Evolutionary conservation across 2,113 vertebrate species (phyloP).

Genomic region (Pachyramphus minor): DNA sequence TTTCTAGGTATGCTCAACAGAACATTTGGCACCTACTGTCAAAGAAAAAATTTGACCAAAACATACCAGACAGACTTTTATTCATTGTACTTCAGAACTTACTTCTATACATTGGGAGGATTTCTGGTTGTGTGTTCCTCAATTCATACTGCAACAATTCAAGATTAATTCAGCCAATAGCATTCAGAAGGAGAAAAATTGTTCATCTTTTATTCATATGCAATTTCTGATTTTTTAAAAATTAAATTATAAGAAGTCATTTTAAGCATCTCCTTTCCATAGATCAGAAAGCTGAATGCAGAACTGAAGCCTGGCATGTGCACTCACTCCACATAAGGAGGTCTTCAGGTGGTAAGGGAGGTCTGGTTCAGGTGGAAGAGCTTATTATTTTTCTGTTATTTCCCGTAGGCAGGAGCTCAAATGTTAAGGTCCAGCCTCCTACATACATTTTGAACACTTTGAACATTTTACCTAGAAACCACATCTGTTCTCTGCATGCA

Average conservation of each 20-base stretch:
- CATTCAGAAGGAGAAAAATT: neutral
- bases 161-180: neutral
- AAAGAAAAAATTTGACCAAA: neutral
- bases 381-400: neutral
- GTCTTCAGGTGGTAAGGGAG: neutral
- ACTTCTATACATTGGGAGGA: neutral
- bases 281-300: neutral
- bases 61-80: neutral
- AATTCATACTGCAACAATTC: neutral
- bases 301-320: neutral
- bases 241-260: neutral
- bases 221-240: neutral
- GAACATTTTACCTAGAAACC: neutral
- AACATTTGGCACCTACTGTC: neutral
- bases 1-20: neutral
- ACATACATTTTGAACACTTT: neutral
- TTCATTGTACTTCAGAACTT: neutral
- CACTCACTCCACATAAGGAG: neutral
- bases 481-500: neutral
- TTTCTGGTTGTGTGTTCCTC: neutral
- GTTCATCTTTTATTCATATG: neutral
- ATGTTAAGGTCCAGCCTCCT: neutral
- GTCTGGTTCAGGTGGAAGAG: neutral
- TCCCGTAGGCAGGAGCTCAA: neutral
- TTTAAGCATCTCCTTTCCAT: neutral